Base-by-base conservation (phyloP, 2,888 invertebrate species). In the Sarcophaga caerulescens region DNA sequence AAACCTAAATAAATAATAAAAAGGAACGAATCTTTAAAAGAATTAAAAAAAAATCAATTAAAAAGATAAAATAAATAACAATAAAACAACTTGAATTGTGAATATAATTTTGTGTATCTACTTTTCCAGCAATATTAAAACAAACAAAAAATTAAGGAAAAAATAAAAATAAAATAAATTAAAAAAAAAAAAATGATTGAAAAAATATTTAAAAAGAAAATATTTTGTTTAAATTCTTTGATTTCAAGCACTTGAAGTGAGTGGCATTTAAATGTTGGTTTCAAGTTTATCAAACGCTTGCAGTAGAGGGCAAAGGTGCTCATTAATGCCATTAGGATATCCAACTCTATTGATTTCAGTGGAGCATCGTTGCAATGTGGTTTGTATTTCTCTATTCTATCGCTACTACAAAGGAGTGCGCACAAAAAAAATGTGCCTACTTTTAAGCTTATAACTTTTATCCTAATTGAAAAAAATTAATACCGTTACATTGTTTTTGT, bases 121-220 rank as follows among this genome's bases (percentile, higher is more conserved):
- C 87, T 86, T 88, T 88, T 88, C 87, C 87, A 87, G 81, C 81
- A 85, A 75, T 85, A 88, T 86, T 82, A 44, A 82, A 85, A 76
- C 62, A 78, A 66, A 62, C 84, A 80, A 66, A 69, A 73, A 68
- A 77, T 70, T 59, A 75, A 79, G 71, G 62, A 73, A 68, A 73
- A 80, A 69, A 44, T 60, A 77, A 70, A 68, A 78, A 82, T 69
- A 74, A 81, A 82, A 57, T 52, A 19, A 57, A 79, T 81, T 77
- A 80, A 71, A 79, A 73, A 78, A 79, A 79, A 80, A 71, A 79
- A 73, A 78, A 79, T 35, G 62, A 35, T 6, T 57, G 21, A 82
- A 82, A 66, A 82, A 69, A 59, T 52, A 70, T 69, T 62, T n/a
- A n/a, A 84, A 86, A 84, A 79, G 21, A 81, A 85, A 52, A 77